Evolutionary conservation across 2,797 vertebrate species (phyloP), one percentile per base, ranked within the genome.

Genomic region (Holocentrus rufus): DNA sequence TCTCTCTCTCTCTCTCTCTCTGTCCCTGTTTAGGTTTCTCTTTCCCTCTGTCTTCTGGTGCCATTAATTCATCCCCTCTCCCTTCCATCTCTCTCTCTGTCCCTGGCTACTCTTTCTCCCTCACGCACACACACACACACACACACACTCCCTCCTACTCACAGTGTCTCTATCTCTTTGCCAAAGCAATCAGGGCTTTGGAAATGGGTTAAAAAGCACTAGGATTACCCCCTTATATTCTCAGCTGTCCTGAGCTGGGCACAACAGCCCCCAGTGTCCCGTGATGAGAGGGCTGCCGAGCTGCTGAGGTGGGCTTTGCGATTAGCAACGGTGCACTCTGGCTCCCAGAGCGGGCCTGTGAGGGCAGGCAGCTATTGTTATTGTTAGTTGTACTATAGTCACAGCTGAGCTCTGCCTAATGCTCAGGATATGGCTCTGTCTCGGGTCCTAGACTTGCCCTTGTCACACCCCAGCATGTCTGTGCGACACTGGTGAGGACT

Each of bases 181-280:
- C 86, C 84, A 85, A 83, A 74, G 67, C 79, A 85, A 83, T 82
- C 47, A 2, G 70, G 65, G 46, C 79, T 88, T 82, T 81, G 73
- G 64, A 87, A 90, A 65, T 53, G 67, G 59, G 66, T 72, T 81
- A 31, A 67, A 81, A 88, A 79, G 72, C 65, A 46, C 22, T 55
- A 64, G 59, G 78, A 85, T 87, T 88, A 85, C 77, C 82, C 69
- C 74, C 80, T 79, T 66, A 74, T 69, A 83, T 73, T 82, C 84
- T 69, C 67, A 68, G 68, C 77, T 79, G 78, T 85, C 73, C 75
- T 36, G 50, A 68, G 65, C 76, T 54, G 71, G 77, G 42, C 49
- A 80, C 71, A 81, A 64, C 74, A 77, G 74, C 69, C 2, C 34
- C 53, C 57, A 57, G 67, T 72, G 54, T 73, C 36, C 49, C 31